Evolutionary conservation across 2,888 invertebrate genomes (phyloP), one percentile per base, ranked within the genome.

Genomic region (Limnephilus lunatus): DNA sequence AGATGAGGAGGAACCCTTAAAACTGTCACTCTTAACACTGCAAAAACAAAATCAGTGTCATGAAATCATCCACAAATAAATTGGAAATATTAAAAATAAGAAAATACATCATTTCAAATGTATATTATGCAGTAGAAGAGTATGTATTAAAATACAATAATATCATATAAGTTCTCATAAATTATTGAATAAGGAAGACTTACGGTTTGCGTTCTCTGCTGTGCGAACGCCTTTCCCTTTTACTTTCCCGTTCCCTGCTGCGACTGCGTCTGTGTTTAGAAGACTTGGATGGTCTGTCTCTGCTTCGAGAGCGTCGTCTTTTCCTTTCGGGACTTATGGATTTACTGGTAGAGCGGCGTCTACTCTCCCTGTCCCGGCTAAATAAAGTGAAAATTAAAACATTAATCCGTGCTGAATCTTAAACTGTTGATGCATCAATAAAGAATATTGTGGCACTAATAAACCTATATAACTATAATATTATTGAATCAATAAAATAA

Each of bases 181-280:
- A n/a, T 68, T 7, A n/a, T 25, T 68, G n/a, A 68, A 68, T 25
- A 68, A 68, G 68, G 9, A 94, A 96, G 96, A 96, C 96, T 94
- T 96, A 96, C 96, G 96, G 95, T 94, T 96, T 96, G 88, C 96
- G 95, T 81, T 96, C 95, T 81, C 95, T 94, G 81, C 93, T 93
- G 68, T 93, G 93, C 31, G 93, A 93, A 53, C 93, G 85, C 85
- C 91, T 93, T 81, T 93, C 93, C 35, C 96, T 95, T 94, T 96
- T 96, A 90, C 96, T 95, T 81, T 96, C 95, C 39, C 95, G 94
- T 92, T 95, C 95, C 53, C 94, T 93, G 35, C 97, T 97, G 94
- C 97, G 96, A 94, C 97, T 97, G 92, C 97, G 96, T 94, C 97
- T 97, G 94, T 97, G 96, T 93, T 97, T 96, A 30, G 96, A 96